phyloP scores from a whole-genome alignment of 1,140 invertebrate genomes.

The Berghia stephanieae region DNA sequence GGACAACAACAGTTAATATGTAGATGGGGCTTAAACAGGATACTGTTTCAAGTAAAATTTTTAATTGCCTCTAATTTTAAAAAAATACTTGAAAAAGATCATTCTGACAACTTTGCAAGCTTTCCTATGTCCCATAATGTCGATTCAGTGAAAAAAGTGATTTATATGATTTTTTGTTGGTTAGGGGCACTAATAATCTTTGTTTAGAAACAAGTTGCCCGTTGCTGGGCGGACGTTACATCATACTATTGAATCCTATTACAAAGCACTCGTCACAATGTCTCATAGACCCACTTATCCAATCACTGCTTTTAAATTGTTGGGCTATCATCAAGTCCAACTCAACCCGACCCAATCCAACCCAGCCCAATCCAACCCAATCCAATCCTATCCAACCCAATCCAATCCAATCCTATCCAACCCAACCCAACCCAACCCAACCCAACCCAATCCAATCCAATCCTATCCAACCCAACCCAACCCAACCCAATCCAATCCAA shows the following conservation, averaged over 20 bases:
- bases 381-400: constrained; percentile 24
- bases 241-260: too few relatives aligned
- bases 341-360: constrained; percentile 13
- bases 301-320: not conserved
- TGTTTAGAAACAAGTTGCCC: too few relatives aligned
- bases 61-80: too few relatives aligned
- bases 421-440: constrained; percentile 30
- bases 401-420: constrained; percentile 32
- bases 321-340: not conserved
- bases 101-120: too few relatives aligned
- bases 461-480: constrained; percentile 30
- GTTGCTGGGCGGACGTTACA: too few relatives aligned
- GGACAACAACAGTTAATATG: too few relatives aligned
- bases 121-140: too few relatives aligned
- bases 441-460: constrained; percentile 32
- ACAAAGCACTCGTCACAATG: not conserved
- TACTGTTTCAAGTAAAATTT: too few relatives aligned
- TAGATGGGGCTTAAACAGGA: too few relatives aligned
- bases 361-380: constrained; percentile 12
- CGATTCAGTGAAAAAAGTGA: too few relatives aligned
- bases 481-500: constrained; percentile 11
- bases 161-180: too few relatives aligned
- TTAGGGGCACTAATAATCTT: too few relatives aligned
- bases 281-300: not conserved
- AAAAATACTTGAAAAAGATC: not conserved